These are phyloP conservation scores for Todiramphus chloris DNA, from an alignment of 2,113 vertebrate genomes.

Conservation along the genomic window DNA sequence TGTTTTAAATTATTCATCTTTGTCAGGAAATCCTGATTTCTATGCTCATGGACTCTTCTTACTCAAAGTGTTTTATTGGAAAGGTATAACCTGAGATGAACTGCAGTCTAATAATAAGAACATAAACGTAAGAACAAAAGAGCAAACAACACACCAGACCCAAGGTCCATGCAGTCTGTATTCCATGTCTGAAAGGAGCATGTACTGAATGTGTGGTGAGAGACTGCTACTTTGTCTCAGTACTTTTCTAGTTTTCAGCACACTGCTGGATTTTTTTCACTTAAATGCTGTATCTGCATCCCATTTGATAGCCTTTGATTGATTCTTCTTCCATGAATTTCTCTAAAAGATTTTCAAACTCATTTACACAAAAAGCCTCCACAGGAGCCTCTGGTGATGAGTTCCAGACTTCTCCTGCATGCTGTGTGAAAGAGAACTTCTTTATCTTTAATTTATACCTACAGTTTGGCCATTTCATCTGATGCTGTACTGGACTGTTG, in stretches of 20 bases:
- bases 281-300: slow-evolving; percentile 25
- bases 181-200: neutral
- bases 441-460: slow-evolving; percentile 26
- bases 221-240: neutral
- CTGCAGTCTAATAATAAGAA: neutral
- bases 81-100: slow-evolving; percentile 3
- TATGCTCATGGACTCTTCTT: neutral
- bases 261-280: neutral
- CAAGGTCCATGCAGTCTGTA: neutral
- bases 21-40: neutral
- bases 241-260: neutral
- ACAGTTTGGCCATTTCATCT: neutral
- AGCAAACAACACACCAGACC: neutral
- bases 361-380: neutral
- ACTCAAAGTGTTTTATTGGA: neutral
- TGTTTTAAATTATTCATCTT: slow-evolving; percentile 34
- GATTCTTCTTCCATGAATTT: slow-evolving; percentile 23
- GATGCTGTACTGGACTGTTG: neutral
- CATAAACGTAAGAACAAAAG: neutral
- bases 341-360: slow-evolving; percentile 21
- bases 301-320: neutral
- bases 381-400: slow-evolving; percentile 12
- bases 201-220: neutral
- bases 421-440: slow-evolving; percentile 2
- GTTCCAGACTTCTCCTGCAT: neutral